phyloP scores from a whole-genome alignment of 2,888 invertebrate genomes.

The Stenodera caucasica region DNA sequence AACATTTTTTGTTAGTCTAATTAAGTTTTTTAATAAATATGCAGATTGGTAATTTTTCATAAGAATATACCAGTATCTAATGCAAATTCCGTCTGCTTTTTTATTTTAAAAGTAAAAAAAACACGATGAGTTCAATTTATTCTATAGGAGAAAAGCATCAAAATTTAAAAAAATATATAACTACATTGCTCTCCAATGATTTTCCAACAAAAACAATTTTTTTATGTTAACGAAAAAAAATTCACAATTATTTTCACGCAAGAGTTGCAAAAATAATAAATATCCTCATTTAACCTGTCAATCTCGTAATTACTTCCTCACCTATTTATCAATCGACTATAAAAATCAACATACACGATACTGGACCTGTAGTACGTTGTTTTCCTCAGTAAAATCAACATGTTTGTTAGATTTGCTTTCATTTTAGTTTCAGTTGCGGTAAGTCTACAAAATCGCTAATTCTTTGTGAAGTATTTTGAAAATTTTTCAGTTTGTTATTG shows the following conservation, averaged over 20 bases:
- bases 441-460: background rate
- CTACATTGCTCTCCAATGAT: background rate
- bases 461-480: background rate
- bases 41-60: slow-evolving; percentile 8
- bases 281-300: background rate
- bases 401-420: background rate
- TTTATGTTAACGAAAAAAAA: background rate
- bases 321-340: background rate
- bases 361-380: background rate
- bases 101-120: background rate
- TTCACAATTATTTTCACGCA: background rate
- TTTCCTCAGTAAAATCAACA: background rate
- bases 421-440: background rate
- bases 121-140: background rate
- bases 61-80: background rate
- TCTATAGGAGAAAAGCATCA: background rate
- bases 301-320: background rate
- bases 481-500: background rate
- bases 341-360: background rate
- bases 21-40: slow-evolving; percentile 7
- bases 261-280: background rate
- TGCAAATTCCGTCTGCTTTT: background rate
- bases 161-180: too few relatives aligned
- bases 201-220: background rate
- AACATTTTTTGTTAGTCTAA: slow-evolving; percentile 1